Percentiles rank a stretch among this genome's conserved stretches.
Evolutionary conservation across 2,888 invertebrate genomes (phyloP).

Genomic region (Thymelicus sylvestris): DNA sequence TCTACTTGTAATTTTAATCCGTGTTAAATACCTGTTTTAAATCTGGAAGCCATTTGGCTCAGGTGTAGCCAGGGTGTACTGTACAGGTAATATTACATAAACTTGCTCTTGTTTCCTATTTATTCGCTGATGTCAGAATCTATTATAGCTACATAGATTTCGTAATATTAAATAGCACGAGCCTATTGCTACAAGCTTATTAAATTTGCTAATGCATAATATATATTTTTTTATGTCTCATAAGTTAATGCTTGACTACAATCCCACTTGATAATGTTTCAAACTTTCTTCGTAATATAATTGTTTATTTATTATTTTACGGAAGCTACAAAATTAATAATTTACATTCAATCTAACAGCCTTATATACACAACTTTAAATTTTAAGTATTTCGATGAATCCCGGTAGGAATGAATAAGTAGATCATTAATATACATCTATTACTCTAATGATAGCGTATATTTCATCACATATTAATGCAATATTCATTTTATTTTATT

Average conservation of each 20-base stretch:
- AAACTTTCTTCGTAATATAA: neutral
- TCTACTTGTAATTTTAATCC: neutral
- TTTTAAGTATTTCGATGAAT: too few relatives aligned
- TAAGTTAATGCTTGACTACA: too few relatives aligned
- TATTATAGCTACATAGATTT: constrained; percentile 1
- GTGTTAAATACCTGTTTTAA: neutral
- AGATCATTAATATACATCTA: too few relatives aligned
- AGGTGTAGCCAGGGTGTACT: constrained; percentile 23
- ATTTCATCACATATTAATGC: too few relatives aligned
- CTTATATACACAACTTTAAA: too few relatives aligned
- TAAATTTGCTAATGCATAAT: neutral
- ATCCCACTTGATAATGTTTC: neutral
- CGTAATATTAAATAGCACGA: constrained; percentile 6
- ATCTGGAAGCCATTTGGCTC: constrained; percentile 12
- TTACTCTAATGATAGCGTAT: too few relatives aligned
- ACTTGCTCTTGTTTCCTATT: constrained; percentile 20
- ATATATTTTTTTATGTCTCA: too few relatives aligned
- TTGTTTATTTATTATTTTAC: neutral
- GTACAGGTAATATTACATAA: constrained; percentile 31
- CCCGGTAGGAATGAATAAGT: too few relatives aligned
- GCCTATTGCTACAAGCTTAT: neutral
- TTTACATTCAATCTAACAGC: too few relatives aligned
- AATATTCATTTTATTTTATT: too few relatives aligned
- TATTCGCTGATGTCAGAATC: constrained; percentile 12
- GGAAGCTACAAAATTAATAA: neutral